Percentiles rank a stretch among this genome's conserved stretches.
These are phyloP conservation scores for Agapornis roseicollis DNA, from an alignment of 2,113 vertebrate species.

Conservation along the genomic window DNA sequence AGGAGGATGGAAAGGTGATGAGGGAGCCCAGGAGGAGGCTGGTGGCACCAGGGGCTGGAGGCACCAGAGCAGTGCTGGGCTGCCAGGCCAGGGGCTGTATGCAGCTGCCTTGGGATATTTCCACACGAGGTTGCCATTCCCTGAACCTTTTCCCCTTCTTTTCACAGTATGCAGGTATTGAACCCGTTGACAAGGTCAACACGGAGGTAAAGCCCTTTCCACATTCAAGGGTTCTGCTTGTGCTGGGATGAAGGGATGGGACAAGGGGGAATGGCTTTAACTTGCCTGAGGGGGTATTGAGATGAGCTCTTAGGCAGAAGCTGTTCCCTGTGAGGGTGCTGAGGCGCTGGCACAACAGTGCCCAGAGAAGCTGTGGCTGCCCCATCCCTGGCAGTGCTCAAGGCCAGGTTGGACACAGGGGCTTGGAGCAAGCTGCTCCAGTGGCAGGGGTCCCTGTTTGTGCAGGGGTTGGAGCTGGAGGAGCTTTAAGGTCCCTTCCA, in stretches of 20 bases:
- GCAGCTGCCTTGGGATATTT: accelerated
- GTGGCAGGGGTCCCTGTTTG: background rate
- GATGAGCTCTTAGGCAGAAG: background rate
- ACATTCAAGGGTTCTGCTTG: accelerated
- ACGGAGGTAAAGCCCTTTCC: conserved; percentile 74
- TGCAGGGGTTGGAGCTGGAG: no score
- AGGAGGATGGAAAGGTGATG: conserved; percentile 61
- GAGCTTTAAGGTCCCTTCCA: background rate
- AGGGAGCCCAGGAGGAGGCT: accelerated
- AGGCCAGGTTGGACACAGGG: no score
- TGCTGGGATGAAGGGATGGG: background rate
- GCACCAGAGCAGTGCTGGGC: background rate
- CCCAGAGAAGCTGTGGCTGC: no score
- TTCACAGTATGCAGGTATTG: conserved; percentile 86
- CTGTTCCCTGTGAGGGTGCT: background rate
- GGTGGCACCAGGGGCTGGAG: background rate
- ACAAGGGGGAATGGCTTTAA: background rate
- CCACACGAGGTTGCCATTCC: background rate
- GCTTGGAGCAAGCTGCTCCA: background rate
- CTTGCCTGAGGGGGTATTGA: accelerated
- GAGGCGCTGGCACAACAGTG: no score
- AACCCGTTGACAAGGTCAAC: conserved; percentile 80
- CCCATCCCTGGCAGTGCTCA: no score
- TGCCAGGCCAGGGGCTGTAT: background rate
- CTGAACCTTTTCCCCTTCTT: background rate